phyloP scores from a whole-genome alignment of 2,113 vertebrate genomes.

The Notechis scutatus region DNA sequence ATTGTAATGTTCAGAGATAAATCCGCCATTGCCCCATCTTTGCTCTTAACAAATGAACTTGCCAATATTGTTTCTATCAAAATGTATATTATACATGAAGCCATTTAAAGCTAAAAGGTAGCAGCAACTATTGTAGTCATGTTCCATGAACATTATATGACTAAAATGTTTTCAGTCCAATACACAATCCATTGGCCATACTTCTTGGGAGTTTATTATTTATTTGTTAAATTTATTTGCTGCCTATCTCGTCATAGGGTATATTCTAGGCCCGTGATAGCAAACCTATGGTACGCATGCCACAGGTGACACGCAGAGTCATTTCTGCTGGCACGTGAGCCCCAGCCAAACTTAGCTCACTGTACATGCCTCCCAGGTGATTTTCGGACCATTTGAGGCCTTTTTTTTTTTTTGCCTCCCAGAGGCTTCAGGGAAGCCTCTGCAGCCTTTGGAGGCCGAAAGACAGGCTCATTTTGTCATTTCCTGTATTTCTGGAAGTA shows the following conservation, averaged over 20 bases:
- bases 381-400: no score
- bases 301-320: no score
- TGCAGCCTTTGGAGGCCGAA: no score
- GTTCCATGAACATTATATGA: not conserved
- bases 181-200: not conserved
- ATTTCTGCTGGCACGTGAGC: no score
- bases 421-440: no score
- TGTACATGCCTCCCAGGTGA: no score
- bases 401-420: no score
- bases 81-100: not conserved
- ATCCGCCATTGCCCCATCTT: not conserved
- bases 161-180: not conserved
- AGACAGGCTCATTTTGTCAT: no score
- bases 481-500: no score
- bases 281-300: no score
- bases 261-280: no score
- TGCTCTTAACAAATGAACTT: not conserved
- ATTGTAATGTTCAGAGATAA: not conserved
- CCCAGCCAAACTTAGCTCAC: no score
- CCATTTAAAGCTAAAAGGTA: not conserved
- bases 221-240: not conserved
- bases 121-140: not conserved
- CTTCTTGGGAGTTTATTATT: not conserved
- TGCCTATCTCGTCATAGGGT: not conserved
- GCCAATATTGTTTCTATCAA: not conserved